Evolutionary conservation across 2,888 invertebrate genomes (phyloP), one percentile per base, ranked within the genome.

Genomic region (Blomia tropicalis): DNA sequence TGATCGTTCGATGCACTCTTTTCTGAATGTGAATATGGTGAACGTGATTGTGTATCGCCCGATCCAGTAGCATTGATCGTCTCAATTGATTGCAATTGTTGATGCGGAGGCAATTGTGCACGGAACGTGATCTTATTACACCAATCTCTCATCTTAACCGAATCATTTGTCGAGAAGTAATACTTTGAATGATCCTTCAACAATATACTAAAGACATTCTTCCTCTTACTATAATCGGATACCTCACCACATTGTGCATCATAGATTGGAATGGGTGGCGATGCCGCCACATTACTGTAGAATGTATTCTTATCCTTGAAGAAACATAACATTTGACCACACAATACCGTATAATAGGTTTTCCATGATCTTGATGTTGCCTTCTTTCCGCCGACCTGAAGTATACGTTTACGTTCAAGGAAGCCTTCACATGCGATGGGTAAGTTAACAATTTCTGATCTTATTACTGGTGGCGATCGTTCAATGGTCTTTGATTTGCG

Each of bases 291-390:
- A 70, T 88, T 85, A 68, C 83, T 82, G 65, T 82, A 79, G 76
- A 92, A 93, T 75, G 91, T 91, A 69, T 84, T 83, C 71, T 87
- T 85, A 73, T 93, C 92, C 72, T 92, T 85, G 79, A 96, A 98
- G 83, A 98, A 96, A 77, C 93, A 95, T 60, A 98, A 77, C 69
- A 95, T 77, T 73, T 98, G 96, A 0, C 96, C 96, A 73, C 93
- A 96, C 27, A 98, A 79, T 62, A 95, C 95, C 0, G 90, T 86
- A 76, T 93, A 89, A 77, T 87, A 89, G 62, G 81, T 82, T 71
- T 93, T 91, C 98, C 98, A 98, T 0, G 91, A 88, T 4, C 96
- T 80, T 4, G 93, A 87, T 0, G 93, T 85, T 0, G 96, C 92
- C 68, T 88, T 84, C 75, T 91, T 92, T 19, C 91, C 92, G 11